Conservation (phyloP, 1,140 invertebrate genomes). For the Dreissena rostriformis region DNA sequence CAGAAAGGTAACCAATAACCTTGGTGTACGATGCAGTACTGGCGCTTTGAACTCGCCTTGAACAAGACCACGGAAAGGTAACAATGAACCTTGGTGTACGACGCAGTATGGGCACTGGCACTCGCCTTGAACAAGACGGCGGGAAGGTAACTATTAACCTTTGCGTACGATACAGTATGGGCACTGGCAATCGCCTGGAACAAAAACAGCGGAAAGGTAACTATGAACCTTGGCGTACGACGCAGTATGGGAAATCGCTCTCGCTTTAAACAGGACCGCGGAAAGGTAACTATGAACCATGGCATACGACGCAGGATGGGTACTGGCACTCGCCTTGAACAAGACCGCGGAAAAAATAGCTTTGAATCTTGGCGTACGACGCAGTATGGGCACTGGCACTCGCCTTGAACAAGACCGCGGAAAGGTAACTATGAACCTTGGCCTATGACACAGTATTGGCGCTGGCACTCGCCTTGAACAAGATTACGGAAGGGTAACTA, state of each 20-base stretch:
- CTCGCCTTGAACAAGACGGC: constrained; percentile 97
- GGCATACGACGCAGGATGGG: constrained; percentile 99
- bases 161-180: constrained; percentile 99
- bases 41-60: too few relatives aligned
- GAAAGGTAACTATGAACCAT: constrained; percentile 91
- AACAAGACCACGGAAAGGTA: too few relatives aligned
- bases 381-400: constrained; percentile 85
- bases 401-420: constrained; percentile 75
- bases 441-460: too few relatives aligned
- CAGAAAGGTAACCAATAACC: constrained; percentile 68
- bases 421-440: constrained; percentile 84
- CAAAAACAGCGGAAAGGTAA: constrained; percentile 87
- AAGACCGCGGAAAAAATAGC: constrained; percentile 86
- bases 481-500: too few relatives aligned
- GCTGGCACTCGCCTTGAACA: too few relatives aligned
- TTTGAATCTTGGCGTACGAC: too few relatives aligned
- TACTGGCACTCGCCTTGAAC: constrained; percentile 97
- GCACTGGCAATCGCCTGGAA: constrained; percentile 98
- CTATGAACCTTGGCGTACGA: too few relatives aligned
- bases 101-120: constrained; percentile 99
- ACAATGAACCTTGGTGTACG: constrained; percentile 94
- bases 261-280: constrained; percentile 96
- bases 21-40: too few relatives aligned
- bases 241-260: constrained; percentile 99
- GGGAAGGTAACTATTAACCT: constrained; percentile 81